Percentiles rank a stretch among this genome's conserved stretches.
These are phyloP conservation scores for Sicus ferrugineus DNA, from an alignment of 2,888 invertebrate species.

Conservation along the genomic window DNA sequence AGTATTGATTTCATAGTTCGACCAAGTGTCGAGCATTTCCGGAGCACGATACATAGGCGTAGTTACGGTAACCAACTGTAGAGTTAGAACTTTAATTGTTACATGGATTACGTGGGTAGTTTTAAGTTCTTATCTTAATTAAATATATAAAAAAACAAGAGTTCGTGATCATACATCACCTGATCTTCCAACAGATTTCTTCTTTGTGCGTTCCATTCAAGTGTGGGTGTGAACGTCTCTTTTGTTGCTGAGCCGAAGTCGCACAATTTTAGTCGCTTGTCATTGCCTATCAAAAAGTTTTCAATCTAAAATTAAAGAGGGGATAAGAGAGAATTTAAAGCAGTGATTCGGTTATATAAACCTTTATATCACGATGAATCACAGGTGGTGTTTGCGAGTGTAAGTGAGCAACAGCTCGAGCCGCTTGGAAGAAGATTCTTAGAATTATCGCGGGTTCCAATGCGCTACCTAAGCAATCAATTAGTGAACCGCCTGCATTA, in stretches of 20 bases:
- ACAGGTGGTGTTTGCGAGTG: slow-evolving; percentile 90
- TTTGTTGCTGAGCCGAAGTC: slow-evolving; percentile 97
- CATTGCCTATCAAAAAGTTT: slow-evolving; percentile 87
- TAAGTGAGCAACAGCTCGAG: slow-evolving; percentile 91
- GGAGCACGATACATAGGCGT: slow-evolving; percentile 98
- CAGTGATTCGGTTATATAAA: slow-evolving; percentile 50
- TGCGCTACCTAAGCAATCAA: slow-evolving; percentile 57
- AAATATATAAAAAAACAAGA: background rate
- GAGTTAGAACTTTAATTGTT: slow-evolving; percentile 3
- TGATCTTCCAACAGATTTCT: slow-evolving; percentile 92
- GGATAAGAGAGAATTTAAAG: background rate
- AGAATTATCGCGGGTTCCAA: slow-evolving; percentile 71
- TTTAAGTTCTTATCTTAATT: background rate
- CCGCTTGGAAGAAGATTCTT: slow-evolving; percentile 90
- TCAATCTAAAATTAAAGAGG: slow-evolving; percentile 70
- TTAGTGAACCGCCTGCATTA: slow-evolving; percentile 62
- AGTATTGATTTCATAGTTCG: slow-evolving; percentile 90
- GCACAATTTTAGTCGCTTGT: slow-evolving; percentile 90
- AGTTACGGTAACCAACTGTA: slow-evolving; percentile 65
- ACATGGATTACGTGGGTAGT: background rate
- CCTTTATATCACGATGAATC: slow-evolving; percentile 94
- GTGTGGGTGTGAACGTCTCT: slow-evolving; percentile 81
- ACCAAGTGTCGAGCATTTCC: slow-evolving; percentile 98
- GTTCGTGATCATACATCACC: slow-evolving; percentile 69
- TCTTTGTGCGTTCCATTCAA: slow-evolving; percentile 91